phyloP scores from a whole-genome alignment of 2,797 vertebrate species.

The Diceros bicornis region DNA sequence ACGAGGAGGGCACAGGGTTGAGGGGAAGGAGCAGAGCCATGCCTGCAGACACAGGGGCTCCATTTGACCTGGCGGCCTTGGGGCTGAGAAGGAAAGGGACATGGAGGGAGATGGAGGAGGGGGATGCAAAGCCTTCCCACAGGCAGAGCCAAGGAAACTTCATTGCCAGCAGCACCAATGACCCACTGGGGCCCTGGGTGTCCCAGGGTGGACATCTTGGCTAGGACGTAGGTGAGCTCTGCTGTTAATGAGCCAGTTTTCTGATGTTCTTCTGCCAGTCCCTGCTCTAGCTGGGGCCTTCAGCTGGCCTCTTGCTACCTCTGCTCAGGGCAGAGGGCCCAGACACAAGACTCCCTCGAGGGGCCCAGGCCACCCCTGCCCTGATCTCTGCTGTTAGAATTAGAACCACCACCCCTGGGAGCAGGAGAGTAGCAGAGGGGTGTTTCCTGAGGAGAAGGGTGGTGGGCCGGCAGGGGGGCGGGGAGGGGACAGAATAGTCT shows the following conservation, averaged over 20 bases:
- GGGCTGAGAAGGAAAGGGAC: not conserved
- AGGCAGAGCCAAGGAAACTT: not conserved
- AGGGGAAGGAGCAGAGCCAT: not conserved
- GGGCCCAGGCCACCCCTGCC: too few relatives aligned
- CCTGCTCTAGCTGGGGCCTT: not conserved
- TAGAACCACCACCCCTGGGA: not conserved
- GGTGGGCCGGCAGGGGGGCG: fast-evolving
- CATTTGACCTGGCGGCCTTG: not conserved
- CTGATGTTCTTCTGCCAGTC: not conserved
- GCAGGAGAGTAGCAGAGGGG: not conserved
- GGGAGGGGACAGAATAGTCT: fast-evolving
- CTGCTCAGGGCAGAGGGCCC: not conserved
- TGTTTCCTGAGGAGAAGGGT: not conserved
- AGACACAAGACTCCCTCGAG: not conserved
- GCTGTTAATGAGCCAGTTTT: not conserved
- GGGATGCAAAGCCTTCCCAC: fast-evolving
- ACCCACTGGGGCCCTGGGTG: too few relatives aligned
- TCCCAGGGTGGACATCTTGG: not conserved
- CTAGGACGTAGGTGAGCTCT: not conserved
- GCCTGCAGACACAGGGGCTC: not conserved
- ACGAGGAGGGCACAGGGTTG: not conserved
- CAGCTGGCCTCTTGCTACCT: not conserved
- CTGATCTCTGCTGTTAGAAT: not conserved
- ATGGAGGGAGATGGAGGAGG: not conserved
- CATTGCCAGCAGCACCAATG: not conserved